Base-by-base conservation (phyloP, 2,113 vertebrate species). In the Lepus americanus region DNA sequence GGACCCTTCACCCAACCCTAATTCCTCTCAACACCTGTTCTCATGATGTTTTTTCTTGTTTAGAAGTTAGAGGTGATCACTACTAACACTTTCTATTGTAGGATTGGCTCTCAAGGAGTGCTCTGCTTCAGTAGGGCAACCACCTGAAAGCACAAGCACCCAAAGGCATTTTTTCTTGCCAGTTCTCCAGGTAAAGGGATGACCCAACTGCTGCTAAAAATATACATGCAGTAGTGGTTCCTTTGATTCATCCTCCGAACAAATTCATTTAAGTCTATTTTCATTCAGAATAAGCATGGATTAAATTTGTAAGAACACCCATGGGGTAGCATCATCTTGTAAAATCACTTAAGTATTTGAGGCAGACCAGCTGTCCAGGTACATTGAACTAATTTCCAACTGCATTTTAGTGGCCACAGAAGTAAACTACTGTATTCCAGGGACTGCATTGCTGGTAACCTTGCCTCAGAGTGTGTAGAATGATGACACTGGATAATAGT, bases 281-380 rank as follows among this genome's bases (percentile, higher is more conserved):
- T 88, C 51, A 27, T 64, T 74, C 66, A 88, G 87, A 90, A 33
- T 64, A 88, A 84, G 22, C 20, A 67, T 87, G 33, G 63, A 67
- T 78, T 95, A 88, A 92, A 86, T 78, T 77, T 29, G 73, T 33
- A 76, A 89, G 94, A 92, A 63, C 3, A 92, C 11, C 0, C 23
- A 33, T 23, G 19, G 31, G 27, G 12, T 69, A 72, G 33, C 66
- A 72, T 61, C n/a, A 77, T 6, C 23, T 74, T 94, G 9, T 69
- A 89, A 76, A n/a, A 66, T n/a, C 20, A 66, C 3, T 22, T 70
- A 82, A 61, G 5, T n/a, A 82, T 79, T 36, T 83, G 72, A 83
- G 53, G 81, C 51, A 82, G 49, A 17, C 29, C 27, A 95, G 69
- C 63, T 66, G 39, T 76, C 4, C 11, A 85, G 44, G 22, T n/a